Evolutionary conservation across 2,888 invertebrate species (phyloP), one percentile per base, ranked within the genome.

Genomic region (Drepana falcataria): DNA sequence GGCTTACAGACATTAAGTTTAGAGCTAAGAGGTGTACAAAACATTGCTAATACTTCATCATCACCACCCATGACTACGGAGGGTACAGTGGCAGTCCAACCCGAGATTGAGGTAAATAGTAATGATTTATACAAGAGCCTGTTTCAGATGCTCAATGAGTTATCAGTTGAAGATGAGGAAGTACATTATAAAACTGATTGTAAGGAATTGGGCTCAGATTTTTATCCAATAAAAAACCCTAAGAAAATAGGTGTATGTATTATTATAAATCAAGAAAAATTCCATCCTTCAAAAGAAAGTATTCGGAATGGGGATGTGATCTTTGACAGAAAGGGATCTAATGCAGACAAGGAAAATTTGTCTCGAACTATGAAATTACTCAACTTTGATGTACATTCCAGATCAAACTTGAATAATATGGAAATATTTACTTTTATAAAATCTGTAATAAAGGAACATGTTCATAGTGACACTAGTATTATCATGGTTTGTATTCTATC

Each of bases 401-500:
- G 62, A 53, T 75, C 75, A 48, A 83, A 91, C 62, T 69, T 89
- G 47, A 68, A 76, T 55, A 77, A 79, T 53, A 66, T 63, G n/a
- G 65, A 79, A 60, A 83, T 89, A 73, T 64, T 82, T 47, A 52
- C 74, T 49, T 81, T 73, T 56, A 82, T 91, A 2, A 82, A 77
- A 66, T 64, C 77, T 56, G 73, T 79, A 3, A 65, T 89, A 47
- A 70, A 67, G 51, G 65, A 77, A 47, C 66, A 77, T 61, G 77
- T 87, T 21, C 60, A 57, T 41, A 56, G 66, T 52, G 73, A 83
- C 41, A 85, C 89, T 55, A 91, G 90, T 63, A 73, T 89, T 47
- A 90, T 90, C 53, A 80, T 91, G 73, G 63, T 91, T 6, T 91
- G 89, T 63, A 83, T 91, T 60, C 63, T 91, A 34, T 90, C 90